Conservation (phyloP, 2,888 invertebrate genomes). For the Morpho achilles region DNA sequence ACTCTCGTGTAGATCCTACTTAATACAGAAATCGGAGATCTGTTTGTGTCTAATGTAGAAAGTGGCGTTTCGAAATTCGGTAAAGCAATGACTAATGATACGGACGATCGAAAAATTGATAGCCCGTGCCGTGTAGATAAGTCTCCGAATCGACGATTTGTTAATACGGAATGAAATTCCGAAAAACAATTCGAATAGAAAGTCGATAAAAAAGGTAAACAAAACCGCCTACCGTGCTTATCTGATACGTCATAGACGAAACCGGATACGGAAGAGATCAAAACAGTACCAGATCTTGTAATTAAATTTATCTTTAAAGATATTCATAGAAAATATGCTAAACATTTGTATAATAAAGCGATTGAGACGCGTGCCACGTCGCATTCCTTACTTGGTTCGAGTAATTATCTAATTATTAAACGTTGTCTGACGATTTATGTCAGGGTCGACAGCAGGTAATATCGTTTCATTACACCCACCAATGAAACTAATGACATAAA, state of each 20-base stretch:
- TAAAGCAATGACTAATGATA: slow-evolving; percentile 50
- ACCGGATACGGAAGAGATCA: slow-evolving; percentile 57
- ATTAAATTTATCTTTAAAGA: slow-evolving; percentile 61
- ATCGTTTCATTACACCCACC: slow-evolving; percentile 47
- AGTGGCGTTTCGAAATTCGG: slow-evolving; percentile 43
- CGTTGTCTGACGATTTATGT: slow-evolving; percentile 54
- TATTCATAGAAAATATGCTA: slow-evolving; percentile 54
- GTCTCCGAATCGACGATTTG: slow-evolving; percentile 25
- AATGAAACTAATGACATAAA: slow-evolving; percentile 38
- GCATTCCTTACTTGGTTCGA: slow-evolving; percentile 38
- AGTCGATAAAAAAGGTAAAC: slow-evolving; percentile 35
- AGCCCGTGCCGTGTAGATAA: slow-evolving; percentile 32
- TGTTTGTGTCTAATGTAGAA: slow-evolving; percentile 54
- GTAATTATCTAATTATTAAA: slow-evolving; percentile 65
- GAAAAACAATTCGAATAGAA: slow-evolving; percentile 31
- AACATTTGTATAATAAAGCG: slow-evolving; percentile 63
- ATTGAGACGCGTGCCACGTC: slow-evolving; percentile 61
- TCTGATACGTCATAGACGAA: slow-evolving; percentile 43
- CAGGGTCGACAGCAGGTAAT: slow-evolving; percentile 27
- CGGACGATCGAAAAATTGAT: slow-evolving; percentile 45
- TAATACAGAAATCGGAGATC: slow-evolving; percentile 58
- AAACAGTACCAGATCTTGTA: slow-evolving; percentile 56
- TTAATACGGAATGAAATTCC: slow-evolving; percentile 39
- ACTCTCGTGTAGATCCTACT: no score
- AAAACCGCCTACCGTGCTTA: slow-evolving; percentile 54